Base-by-base conservation (phyloP, 1,140 invertebrate species). In the Diprion similis region DNA sequence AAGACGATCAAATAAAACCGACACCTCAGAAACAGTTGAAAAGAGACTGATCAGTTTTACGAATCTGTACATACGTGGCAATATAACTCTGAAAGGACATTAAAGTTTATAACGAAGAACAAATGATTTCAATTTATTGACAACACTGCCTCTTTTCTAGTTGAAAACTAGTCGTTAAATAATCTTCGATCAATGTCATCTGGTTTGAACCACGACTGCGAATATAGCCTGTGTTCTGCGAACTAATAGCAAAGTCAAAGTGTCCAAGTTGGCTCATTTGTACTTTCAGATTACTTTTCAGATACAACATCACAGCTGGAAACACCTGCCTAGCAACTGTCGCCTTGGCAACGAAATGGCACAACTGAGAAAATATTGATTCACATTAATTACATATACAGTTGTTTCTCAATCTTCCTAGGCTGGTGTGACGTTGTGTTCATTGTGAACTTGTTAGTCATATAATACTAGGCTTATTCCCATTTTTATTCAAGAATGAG, bases 401-500 rank as follows among this genome's bases (percentile, higher is more conserved):
- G 13, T 4, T 17, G 15, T 68, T 15, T 13, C 19, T n/a, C n/a
- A n/a, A n/a, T n/a, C n/a, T n/a, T n/a, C n/a, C n/a, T 68, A 68
- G 13, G 11, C 2, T 68, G 24, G 6, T 68, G 15, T 37, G 67
- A 13, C 6, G 15, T n/a, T 9, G 15, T 13, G 1, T 17, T 1
- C 6, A 37, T 6, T 37, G 47, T 10, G 11, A 15, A 15, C 19
- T 37, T 46, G 67, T 8, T 37, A 37, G 2, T 37, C 24, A 3
- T 37, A 1, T 37, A 37, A 37, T 37, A 37, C 24, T 37, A 37
- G 24, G 24, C 24, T 37, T 37, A 37, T 37, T 37, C 24, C 24
- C 1, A 37, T 37, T 37, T 1, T 37, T n/a, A n/a, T 37, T 13
- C 10, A 76, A 85, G 80, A 81, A 91, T 90, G 90, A 94, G 92